phyloP scores from a whole-genome alignment of 92 coral and sea anemone species.

The Porites lobata region DNA sequence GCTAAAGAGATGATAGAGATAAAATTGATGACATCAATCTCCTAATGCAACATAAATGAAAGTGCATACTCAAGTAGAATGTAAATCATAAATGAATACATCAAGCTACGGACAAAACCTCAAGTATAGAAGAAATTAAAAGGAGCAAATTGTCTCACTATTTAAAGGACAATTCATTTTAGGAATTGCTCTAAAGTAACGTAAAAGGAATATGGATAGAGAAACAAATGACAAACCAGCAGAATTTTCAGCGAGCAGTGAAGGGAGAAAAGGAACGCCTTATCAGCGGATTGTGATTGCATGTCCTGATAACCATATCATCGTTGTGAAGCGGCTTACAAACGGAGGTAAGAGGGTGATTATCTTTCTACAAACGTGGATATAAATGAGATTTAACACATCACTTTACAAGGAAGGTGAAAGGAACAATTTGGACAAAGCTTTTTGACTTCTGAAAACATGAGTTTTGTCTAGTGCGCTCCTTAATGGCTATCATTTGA shows the following conservation, averaged over 20 bases:
- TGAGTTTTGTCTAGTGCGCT: not conserved
- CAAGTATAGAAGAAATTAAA: not conserved
- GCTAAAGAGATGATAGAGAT: not conserved
- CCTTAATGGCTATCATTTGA: not conserved
- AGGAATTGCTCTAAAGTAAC: not conserved
- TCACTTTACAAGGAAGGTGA: too few species aligned
- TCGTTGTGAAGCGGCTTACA: conserved; percentile 37
- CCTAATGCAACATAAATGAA: not conserved
- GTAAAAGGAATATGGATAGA: conserved; percentile 8
- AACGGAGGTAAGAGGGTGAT: conserved; percentile 46
- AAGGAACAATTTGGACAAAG: too few species aligned
- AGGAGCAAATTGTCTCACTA: not conserved
- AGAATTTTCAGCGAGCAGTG: not conserved
- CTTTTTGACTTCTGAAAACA: too few species aligned
- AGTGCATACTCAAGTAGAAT: conserved; percentile 4
- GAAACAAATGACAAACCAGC: not conserved
- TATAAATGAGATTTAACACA: too few species aligned
- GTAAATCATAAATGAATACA: not conserved
- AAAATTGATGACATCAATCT: not conserved
- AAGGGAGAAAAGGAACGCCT: not conserved
- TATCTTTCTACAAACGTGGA: too few species aligned
- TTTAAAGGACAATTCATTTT: not conserved
- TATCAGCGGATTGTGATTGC: conserved; percentile 46
- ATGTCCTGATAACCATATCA: conserved; percentile 49
- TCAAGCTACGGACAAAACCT: not conserved